Evolutionary conservation across 37 sponge, comb jelly and placozoan species (phyloP).

Genomic region (Cliona cf. orientalis): DNA sequence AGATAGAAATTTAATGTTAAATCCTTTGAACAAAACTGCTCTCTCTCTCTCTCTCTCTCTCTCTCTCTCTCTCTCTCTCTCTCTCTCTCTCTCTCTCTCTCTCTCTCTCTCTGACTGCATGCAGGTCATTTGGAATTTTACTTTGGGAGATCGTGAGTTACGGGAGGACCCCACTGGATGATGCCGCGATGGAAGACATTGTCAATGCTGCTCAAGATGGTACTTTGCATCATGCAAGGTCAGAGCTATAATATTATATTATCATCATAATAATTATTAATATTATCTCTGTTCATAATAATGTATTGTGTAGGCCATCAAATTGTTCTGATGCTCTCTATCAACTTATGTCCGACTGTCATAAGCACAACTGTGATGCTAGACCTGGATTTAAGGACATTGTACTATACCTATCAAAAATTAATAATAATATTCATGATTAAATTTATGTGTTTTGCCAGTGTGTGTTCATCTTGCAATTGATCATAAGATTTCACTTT

Average conservation of each 20-base stretch:
- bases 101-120: neutral
- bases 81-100: slow-evolving; percentile 29
- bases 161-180: slow-evolving; percentile 39
- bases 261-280: neutral
- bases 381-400: slow-evolving; percentile 34
- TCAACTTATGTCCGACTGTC: slow-evolving; percentile 20
- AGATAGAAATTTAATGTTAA: too few relatives aligned
- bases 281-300: neutral
- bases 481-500: too few relatives aligned
- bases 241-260: neutral
- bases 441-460: too few relatives aligned
- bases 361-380: neutral
- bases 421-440: too few relatives aligned
- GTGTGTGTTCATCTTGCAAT: too few relatives aligned
- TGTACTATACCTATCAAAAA: too few relatives aligned
- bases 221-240: slow-evolving; percentile 28
- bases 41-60: slow-evolving; percentile 20
- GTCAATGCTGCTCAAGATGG: slow-evolving; percentile 42
- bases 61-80: slow-evolving; percentile 29
- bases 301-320: slow-evolving; percentile 15
- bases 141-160: slow-evolving; percentile 75
- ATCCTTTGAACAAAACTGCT: too few relatives aligned
- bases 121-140: slow-evolving; percentile 75
- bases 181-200: slow-evolving; percentile 23
- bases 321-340: slow-evolving; percentile 20